Base-by-base conservation (phyloP, 2,797 vertebrate genomes). In the Helarctos malayanus region DNA sequence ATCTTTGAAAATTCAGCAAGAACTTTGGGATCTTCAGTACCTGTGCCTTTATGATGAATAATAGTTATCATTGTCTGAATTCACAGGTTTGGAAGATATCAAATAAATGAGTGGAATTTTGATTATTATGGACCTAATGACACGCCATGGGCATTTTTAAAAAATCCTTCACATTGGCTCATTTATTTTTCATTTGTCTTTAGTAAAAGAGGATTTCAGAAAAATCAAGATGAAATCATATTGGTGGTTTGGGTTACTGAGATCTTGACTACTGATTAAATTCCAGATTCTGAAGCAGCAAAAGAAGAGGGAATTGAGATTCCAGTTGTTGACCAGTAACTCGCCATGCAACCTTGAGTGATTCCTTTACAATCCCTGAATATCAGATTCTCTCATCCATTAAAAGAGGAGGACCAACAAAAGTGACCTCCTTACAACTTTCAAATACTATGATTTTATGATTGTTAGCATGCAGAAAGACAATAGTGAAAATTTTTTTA, bases 131-230 rank as follows among this genome's bases (percentile, higher is more conserved):
- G 59, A 78, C 38, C 47, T 81, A 80, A 87, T 68, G 12, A 56
- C 2, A 45, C 32, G 2, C 4, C 57, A 11, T 13, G 7, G 7
- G 69, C 7, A 8, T 13, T 80, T 76, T 78, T 61, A 15, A 47
- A 49, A 94, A 91, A 79, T 96, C 14, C 15, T 88, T 92, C 68
- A 45, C 38, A 69, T 73, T 63, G 73, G 3, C 23, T 61, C 73
- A 15, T 14, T 83, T 89, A 41, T 59, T 88, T 88, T 5, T 76
- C 56, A 90, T 83, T 91, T 95, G 57, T 84, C 21, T 93, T 93
- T 89, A 78, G 41, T 65, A 75, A 91, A 88, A 79, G n/a, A 68
- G 14, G 54, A 84, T 29, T 97, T 91, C 32, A 81, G 69, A 96
- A 96, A 90, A 84, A 21, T 68, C 41, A 93, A 27, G 45, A 68